Percentiles rank a stretch among this genome's conserved stretches.
phyloP scores from a whole-genome alignment of 2,113 vertebrate genomes.

The Colistium nudipinnis region DNA sequence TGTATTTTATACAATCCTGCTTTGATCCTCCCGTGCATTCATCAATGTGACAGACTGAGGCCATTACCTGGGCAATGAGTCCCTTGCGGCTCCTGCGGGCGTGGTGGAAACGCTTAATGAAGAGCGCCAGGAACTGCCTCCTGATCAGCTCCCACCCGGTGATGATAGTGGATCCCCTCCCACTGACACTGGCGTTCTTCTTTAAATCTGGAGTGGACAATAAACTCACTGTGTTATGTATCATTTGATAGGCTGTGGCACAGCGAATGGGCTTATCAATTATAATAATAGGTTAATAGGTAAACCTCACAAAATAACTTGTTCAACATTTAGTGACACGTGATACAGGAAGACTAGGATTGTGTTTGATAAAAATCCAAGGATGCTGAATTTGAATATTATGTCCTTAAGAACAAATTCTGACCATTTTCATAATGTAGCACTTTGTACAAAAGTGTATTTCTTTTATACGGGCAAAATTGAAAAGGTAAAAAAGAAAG shows the following conservation, averaged over 20 bases:
- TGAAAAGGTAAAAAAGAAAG: constrained; percentile 17
- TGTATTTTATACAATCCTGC: constrained; percentile 58
- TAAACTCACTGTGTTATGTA: constrained; percentile 39
- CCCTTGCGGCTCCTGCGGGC: constrained; percentile 94
- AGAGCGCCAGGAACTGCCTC: constrained; percentile 93
- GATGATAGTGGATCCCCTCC: constrained; percentile 89
- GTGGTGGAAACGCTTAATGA: constrained; percentile 96
- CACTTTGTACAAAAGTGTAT: constrained; percentile 18
- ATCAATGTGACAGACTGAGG: constrained; percentile 72
- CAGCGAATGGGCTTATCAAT: constrained; percentile 49
- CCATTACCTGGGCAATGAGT: constrained; percentile 95
- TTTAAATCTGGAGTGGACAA: constrained; percentile 83
- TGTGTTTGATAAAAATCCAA: no score
- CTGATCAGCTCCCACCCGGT: constrained; percentile 90
- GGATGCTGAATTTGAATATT: no score
- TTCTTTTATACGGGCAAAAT: constrained; percentile 10
- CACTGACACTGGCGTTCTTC: constrained; percentile 82
- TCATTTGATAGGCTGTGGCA: constrained; percentile 36
- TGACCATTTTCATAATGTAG: constrained; percentile 16
- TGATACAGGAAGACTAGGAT: no score
- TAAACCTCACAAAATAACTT: no score
- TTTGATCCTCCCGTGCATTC: constrained; percentile 65
- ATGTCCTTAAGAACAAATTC: no score
- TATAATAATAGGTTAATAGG: constrained; percentile 13
- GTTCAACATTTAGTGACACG: neutral